These are phyloP conservation scores for Oryzias celebensis DNA, from an alignment of 2,113 vertebrate genomes.

Conservation along the genomic window DNA sequence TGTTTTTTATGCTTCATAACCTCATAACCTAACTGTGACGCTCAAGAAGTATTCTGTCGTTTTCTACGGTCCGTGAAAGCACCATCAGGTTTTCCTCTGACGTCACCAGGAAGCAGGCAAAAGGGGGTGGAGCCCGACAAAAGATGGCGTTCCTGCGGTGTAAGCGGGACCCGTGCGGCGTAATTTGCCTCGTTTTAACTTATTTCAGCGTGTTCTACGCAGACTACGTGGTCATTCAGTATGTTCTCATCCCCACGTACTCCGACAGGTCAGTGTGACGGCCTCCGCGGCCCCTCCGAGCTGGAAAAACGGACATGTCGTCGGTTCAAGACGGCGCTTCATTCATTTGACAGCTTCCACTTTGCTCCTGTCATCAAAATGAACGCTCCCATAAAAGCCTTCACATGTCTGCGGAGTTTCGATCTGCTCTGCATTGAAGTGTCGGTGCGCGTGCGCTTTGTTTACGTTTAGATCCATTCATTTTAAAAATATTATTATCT, in stretches of 20 bases:
- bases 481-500: no score
- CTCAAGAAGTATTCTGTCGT: not conserved
- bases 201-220: constrained; percentile 83
- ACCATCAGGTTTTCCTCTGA: constrained; percentile 34
- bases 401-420: no score
- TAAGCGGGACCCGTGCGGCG: constrained; percentile 75
- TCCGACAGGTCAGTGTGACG: constrained; percentile 70
- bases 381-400: no score
- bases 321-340: constrained; percentile 5
- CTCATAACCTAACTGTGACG: no score
- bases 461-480: no score
- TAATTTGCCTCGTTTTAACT: constrained; percentile 79
- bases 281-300: not conserved
- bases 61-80: constrained; percentile 10
- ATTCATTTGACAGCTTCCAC: constrained; percentile 46
- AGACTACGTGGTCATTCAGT: constrained; percentile 82
- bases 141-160: constrained; percentile 78
- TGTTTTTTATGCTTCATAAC: no score
- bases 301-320: no score
- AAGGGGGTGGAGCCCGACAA: constrained; percentile 47
- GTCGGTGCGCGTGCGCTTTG: no score
- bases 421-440: no score
- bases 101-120: constrained; percentile 68
- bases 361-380: no score
- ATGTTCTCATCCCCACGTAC: constrained; percentile 79